Conservation (phyloP, 2,888 invertebrate species). For the Mimachlamys varia region DNA sequence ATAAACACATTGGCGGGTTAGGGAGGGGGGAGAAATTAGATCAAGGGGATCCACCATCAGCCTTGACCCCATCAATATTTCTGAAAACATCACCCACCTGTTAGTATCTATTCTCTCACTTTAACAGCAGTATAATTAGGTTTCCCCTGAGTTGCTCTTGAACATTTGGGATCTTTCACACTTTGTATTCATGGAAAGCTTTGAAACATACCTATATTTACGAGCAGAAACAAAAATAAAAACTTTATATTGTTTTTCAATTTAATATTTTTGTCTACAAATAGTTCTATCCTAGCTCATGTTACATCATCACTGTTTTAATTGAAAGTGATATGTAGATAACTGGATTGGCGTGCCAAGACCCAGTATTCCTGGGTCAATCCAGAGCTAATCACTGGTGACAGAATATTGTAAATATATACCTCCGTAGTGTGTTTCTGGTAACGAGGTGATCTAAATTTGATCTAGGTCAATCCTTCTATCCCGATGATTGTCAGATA, state of each 20-base stretch:
- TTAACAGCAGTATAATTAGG: neutral
- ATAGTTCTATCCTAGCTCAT: too few relatives aligned
- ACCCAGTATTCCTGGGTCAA: neutral
- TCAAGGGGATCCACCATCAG: neutral
- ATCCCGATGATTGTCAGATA: neutral
- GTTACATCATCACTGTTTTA: too few relatives aligned
- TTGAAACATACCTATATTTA: too few relatives aligned
- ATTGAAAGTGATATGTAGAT: neutral
- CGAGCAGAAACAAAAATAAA: too few relatives aligned
- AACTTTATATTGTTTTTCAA: too few relatives aligned
- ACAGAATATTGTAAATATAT: neutral
- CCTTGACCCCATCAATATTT: neutral
- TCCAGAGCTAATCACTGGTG: neutral
- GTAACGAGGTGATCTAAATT: neutral
- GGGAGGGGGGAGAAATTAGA: neutral
- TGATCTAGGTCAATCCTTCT: slow-evolving; percentile 18
- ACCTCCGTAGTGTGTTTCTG: neutral
- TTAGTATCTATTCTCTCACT: neutral
- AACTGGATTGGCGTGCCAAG: neutral
- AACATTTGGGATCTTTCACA: too few relatives aligned
- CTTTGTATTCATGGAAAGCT: too few relatives aligned
- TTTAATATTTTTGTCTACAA: too few relatives aligned
- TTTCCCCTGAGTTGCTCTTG: neutral
- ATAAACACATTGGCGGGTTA: neutral
- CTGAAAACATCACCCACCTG: neutral